Percentiles rank a stretch among this genome's conserved stretches.
phyloP scores from a whole-genome alignment of 2,888 invertebrate genomes.

The Torymus texanus region DNA sequence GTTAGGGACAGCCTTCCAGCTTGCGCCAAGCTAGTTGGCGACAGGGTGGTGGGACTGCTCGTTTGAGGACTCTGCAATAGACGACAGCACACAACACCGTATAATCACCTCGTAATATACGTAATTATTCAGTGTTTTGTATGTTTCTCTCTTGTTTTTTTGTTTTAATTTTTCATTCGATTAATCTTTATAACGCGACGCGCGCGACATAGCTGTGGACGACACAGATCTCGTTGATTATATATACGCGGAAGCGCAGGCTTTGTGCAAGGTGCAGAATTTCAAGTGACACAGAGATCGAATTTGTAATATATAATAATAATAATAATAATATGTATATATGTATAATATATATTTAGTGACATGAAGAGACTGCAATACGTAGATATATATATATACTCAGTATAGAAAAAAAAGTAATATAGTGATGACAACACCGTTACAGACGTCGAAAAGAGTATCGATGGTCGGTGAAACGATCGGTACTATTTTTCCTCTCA shows the following conservation, averaged over 20 bases:
- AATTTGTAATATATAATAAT: background rate
- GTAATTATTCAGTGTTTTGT: conserved; percentile 38
- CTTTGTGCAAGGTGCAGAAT: conserved; percentile 54
- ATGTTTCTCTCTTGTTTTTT: conserved; percentile 26
- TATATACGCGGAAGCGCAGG: conserved; percentile 49
- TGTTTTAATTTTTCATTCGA: background rate
- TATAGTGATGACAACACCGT: conserved; percentile 5
- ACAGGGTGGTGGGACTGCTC: conserved; percentile 82
- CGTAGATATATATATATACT: too few relatives aligned
- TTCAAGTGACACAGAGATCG: conserved; percentile 36
- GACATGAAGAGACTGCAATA: background rate
- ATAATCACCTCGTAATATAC: background rate
- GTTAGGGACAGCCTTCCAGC: conserved; percentile 75
- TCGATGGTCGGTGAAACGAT: background rate
- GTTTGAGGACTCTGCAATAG: conserved; percentile 81
- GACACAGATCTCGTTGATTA: too few relatives aligned
- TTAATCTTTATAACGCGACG: too few relatives aligned
- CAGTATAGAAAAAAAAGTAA: too few relatives aligned
- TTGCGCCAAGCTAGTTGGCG: conserved; percentile 81
- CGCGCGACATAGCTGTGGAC: too few relatives aligned
- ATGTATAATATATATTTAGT: background rate
- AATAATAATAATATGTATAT: background rate
- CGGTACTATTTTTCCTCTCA: background rate
- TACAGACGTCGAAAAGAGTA: conserved; percentile 4
- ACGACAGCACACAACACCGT: conserved; percentile 63